phyloP scores from a whole-genome alignment of 2,113 vertebrate species.

The Sterrhoptilus dennistouni region DNA sequence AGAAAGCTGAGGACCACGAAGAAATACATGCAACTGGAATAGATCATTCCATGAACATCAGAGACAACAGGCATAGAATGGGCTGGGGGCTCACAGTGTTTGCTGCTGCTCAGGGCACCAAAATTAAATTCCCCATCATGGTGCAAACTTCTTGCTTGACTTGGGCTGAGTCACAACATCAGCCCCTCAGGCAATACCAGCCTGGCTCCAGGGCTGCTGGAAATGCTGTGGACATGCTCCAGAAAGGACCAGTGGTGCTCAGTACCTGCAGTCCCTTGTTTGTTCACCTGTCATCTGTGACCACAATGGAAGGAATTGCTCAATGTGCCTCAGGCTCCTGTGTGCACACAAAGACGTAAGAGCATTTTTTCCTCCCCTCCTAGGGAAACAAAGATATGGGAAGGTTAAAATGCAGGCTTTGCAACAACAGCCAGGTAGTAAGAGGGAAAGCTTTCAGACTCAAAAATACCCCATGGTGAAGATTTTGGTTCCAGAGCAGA shows the following conservation, averaged over 20 bases:
- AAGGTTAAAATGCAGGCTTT: neutral
- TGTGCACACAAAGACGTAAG: fast-evolving
- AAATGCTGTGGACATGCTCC: neutral
- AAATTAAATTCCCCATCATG: neutral
- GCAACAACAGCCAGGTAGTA: neutral
- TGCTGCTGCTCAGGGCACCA: neutral
- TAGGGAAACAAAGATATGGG: fast-evolving
- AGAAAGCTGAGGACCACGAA: neutral
- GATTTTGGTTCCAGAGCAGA: neutral
- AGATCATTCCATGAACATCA: neutral
- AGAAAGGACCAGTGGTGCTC: neutral
- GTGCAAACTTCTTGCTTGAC: neutral
- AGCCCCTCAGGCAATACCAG: neutral
- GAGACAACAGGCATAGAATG: neutral
- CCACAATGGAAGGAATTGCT: neutral
- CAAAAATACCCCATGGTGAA: neutral
- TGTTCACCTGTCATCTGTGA: neutral
- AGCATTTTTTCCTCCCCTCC: neutral
- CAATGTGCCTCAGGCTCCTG: fast-evolving
- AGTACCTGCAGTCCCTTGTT: neutral
- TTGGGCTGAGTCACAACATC: neutral
- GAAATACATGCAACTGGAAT: neutral
- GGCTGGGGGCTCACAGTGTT: neutral
- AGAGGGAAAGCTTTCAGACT: neutral
- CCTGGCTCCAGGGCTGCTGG: neutral